A percentile compares a stretch with the other conserved stretches of the same genome.
These are phyloP conservation scores for Pogonocherus hispidulus DNA, from an alignment of 2,888 invertebrate species.

Conservation along the genomic window DNA sequence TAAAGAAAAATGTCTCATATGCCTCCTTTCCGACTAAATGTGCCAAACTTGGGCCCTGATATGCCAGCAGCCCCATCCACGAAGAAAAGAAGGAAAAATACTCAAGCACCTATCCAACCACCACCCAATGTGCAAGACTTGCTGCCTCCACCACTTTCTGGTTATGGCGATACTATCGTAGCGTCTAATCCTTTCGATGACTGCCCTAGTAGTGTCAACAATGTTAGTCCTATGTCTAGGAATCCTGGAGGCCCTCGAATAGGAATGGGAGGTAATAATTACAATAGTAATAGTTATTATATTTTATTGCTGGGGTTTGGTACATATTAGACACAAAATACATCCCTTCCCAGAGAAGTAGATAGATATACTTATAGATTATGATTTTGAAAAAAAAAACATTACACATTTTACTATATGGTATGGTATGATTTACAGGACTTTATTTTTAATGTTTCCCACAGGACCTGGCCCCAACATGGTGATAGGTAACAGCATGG, in stretches of 20 bases:
- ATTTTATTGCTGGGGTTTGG: no score
- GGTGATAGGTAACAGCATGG: constrained; percentile 61
- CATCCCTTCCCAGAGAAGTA: no score
- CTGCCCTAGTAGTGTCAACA: constrained; percentile 74
- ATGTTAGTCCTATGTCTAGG: constrained; percentile 61
- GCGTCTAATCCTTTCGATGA: constrained; percentile 97
- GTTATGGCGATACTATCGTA: constrained; percentile 93
- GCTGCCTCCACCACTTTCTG: constrained; percentile 87
- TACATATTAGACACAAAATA: no score
- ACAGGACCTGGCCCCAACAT: constrained; percentile 57
- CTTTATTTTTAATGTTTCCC: not conserved
- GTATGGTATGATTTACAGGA: no score
- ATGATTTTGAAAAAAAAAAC: no score
- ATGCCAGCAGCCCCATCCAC: constrained; percentile 85
- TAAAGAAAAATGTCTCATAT: constrained; percentile 65
- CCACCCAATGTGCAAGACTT: constrained; percentile 82
- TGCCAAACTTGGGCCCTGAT: constrained; percentile 65
- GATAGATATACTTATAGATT: no score
- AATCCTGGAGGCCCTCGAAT: constrained; percentile 59
- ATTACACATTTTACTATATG: no score
- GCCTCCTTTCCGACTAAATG: constrained; percentile 66
- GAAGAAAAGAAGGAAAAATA: constrained; percentile 87
- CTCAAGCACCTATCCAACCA: constrained; percentile 77
- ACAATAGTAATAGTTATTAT: no score
- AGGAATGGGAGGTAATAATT: constrained; percentile 60